Evolutionary conservation across 2,797 vertebrate species (phyloP).

Genomic region (Coregonus sp.): DNA sequence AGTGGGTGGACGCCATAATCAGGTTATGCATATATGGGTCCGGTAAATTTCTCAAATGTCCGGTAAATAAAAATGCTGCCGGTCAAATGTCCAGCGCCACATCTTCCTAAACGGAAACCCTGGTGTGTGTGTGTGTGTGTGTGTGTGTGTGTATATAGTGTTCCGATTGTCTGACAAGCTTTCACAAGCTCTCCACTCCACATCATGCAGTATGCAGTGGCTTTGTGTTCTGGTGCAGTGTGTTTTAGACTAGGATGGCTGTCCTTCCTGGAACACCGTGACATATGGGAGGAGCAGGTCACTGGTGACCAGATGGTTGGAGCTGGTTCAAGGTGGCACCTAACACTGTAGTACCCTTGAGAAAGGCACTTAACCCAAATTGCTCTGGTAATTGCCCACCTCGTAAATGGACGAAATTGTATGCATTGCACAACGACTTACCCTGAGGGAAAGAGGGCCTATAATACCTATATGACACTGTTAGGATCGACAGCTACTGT

Average conservation of each 20-base stretch:
- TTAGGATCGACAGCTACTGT: neutral
- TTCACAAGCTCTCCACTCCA: slow-evolving; percentile 2
- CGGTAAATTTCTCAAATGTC: too few species aligned
- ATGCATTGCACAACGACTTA: neutral
- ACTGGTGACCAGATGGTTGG: slow-evolving; percentile 17
- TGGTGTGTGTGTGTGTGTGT: neutral
- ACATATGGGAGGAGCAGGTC: slow-evolving; percentile 16
- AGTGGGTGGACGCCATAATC: too few species aligned
- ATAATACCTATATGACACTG: neutral
- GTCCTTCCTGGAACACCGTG: neutral
- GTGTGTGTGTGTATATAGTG: neutral
- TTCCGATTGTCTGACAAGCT: neutral
- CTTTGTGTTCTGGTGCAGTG: neutral
- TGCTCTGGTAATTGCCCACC: slow-evolving; percentile 26
- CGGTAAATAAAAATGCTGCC: too few species aligned
- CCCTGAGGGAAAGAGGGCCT: neutral
- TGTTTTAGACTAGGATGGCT: neutral
- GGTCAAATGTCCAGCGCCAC: too few species aligned
- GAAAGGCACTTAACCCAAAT: slow-evolving; percentile 34
- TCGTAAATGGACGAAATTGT: slow-evolving; percentile 20
- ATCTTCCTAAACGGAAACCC: too few species aligned
- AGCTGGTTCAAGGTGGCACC: slow-evolving; percentile 22
- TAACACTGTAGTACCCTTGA: slow-evolving; percentile 23
- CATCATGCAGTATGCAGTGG: neutral
- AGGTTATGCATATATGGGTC: too few species aligned